These are phyloP conservation scores for Cotesia congregata DNA, from an alignment of 2,888 invertebrate genomes.

Conservation along the genomic window DNA sequence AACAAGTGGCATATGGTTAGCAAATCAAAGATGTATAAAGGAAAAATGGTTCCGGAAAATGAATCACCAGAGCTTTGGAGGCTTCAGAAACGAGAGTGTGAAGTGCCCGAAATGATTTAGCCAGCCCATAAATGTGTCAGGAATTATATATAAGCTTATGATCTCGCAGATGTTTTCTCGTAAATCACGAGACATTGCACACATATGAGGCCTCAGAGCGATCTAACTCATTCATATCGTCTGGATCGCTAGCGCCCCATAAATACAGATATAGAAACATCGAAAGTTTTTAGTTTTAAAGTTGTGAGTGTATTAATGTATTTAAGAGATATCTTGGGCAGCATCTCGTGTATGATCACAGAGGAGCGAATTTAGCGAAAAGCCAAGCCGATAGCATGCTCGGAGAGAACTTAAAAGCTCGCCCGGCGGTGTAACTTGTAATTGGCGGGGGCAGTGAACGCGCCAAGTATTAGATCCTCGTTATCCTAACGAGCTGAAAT, in stretches of 20 bases:
- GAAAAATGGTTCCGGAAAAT: neutral
- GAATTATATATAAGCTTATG: conserved; percentile 33
- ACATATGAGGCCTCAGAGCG: neutral
- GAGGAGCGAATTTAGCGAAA: conserved; percentile 43
- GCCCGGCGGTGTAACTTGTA: conserved; percentile 59
- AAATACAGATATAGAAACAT: neutral
- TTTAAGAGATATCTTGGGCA: conserved; percentile 11
- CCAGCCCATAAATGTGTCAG: conserved; percentile 65
- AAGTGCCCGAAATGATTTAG: conserved; percentile 60
- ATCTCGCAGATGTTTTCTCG: conserved; percentile 62
- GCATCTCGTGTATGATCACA: conserved; percentile 34
- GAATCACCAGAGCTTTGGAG: neutral
- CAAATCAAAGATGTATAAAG: neutral
- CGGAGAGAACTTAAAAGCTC: neutral
- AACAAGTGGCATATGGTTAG: neutral
- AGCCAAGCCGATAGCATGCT: conserved; percentile 30
- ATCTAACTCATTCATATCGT: neutral
- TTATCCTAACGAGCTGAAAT: conserved; percentile 70
- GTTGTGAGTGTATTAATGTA: neutral
- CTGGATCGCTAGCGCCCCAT: conserved; percentile 3
- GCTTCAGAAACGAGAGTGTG: conserved; percentile 28
- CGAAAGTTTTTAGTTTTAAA: neutral
- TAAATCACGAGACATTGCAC: conserved; percentile 59
- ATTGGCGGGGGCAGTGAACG: conserved; percentile 66
- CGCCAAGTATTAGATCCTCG: conserved; percentile 69